Evolutionary conservation across 2,797 vertebrate species (phyloP), one percentile per base, ranked within the genome.

Genomic region (Sebastes elongatus): DNA sequence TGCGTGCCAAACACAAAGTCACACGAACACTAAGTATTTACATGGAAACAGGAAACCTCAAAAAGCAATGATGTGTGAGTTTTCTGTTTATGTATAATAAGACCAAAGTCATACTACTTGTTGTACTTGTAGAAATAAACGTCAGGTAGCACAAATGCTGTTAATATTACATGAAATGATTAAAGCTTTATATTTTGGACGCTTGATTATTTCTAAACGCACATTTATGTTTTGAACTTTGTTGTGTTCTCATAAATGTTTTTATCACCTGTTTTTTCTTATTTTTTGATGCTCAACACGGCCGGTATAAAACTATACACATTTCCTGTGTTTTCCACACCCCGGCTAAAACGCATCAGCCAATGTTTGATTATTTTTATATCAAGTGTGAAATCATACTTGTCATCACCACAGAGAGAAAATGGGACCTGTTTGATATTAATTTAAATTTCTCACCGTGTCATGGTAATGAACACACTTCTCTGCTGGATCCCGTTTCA

Each of bases 311-410:
- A 38, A 16, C 49, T n/a, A 22, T 25, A 20, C 53, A 55, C 7
- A 23, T 71, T 62, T 67, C 30, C 63, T 57, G n/a, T 9, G 30
- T 10, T 6, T 5, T 38, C 46, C 70, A 2, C 69, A 55, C 66
- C 69, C 76, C 27, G 35, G 22, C 71, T 59, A 28, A 77, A 85
- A 78, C 3, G 10, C 63, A 80, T 73, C 76, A 10, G 63, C 57
- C 56, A 30, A 16, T 53, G 67, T 84, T 82, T 61, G 70, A 85
- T 88, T 76, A 84, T 82, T 88, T 89, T 74, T 14, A 80, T 83
- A 81, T 81, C 79, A 77, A 73, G 66, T 82, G 80, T 88, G 73
- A 86, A 83, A 85, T 86, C 79, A 70, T 22, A 49, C 65, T 35
- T 86, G 71, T 91, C 83, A 65, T 85, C 56, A 6, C 64, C 55